Percentiles rank a stretch among this genome's conserved stretches.
Evolutionary conservation across 2,797 vertebrate species (phyloP).

Genomic region (Sebastes steindachneri): DNA sequence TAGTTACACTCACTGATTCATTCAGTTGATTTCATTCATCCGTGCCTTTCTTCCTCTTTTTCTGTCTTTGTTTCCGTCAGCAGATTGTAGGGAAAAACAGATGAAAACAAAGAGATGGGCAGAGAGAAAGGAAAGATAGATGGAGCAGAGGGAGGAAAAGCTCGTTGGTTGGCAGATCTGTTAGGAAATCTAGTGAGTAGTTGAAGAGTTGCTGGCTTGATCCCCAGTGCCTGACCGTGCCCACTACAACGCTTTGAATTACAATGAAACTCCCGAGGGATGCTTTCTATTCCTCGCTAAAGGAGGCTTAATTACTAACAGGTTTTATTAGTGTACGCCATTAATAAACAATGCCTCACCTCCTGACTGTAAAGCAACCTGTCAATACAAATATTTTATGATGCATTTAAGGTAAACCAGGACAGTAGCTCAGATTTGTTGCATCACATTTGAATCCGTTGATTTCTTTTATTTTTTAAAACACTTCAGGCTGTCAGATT

Average conservation of each 20-base stretch:
- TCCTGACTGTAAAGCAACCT: not conserved
- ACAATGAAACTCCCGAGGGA: constrained; percentile 59
- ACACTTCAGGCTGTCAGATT: not conserved
- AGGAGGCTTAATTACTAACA: constrained; percentile 50
- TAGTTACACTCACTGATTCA: not conserved
- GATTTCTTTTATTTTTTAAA: not conserved
- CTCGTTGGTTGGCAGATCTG: constrained; percentile 33
- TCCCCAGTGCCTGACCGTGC: constrained; percentile 51
- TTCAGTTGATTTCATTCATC: constrained; percentile 7
- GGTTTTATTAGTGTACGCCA: constrained; percentile 33
- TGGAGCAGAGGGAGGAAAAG: constrained; percentile 28
- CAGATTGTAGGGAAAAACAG: constrained; percentile 3
- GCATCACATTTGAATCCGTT: not conserved
- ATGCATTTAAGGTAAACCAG: not conserved
- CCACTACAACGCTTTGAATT: constrained; percentile 52
- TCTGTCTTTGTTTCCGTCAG: constrained; percentile 6
- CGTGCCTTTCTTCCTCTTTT: not conserved
- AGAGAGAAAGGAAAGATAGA: constrained; percentile 16
- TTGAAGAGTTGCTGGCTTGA: constrained; percentile 54
- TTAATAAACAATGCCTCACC: constrained; percentile 32
- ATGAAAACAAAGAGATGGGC: constrained; percentile 38
- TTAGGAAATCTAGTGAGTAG: constrained; percentile 42
- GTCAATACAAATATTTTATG: not conserved
- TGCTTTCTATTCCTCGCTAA: not conserved
- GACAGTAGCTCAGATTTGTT: not conserved